phyloP scores from a whole-genome alignment of 2,113 vertebrate genomes.

The Pachyramphus minor region DNA sequence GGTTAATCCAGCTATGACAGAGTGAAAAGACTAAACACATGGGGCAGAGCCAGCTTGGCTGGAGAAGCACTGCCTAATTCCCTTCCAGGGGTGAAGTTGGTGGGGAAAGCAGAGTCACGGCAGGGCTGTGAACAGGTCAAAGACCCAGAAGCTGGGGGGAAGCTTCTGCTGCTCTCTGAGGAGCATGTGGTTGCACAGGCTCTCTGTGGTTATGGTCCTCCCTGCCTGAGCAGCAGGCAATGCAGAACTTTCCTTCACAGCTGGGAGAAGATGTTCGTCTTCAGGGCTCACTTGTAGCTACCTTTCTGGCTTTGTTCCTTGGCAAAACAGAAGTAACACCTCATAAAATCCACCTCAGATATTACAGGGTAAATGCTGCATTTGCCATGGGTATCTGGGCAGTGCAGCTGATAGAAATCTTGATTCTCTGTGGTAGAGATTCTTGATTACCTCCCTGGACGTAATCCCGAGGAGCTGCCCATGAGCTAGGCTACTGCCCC shows the following conservation, averaged over 20 bases:
- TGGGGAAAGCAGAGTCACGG: background rate
- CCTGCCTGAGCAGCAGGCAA: background rate
- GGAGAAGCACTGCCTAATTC: background rate
- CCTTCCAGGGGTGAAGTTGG: fast-evolving
- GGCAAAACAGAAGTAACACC: background rate
- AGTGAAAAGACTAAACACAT: slow-evolving; percentile 19
- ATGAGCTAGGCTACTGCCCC: background rate
- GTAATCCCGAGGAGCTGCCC: background rate
- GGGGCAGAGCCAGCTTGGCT: background rate
- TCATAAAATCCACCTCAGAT: background rate
- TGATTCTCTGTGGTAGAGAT: background rate
- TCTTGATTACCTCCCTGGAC: no score
- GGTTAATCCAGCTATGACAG: slow-evolving; percentile 28
- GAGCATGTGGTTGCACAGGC: background rate
- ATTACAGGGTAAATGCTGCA: background rate
- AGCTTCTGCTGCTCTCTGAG: background rate
- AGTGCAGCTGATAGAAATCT: background rate
- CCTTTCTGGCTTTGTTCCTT: background rate
- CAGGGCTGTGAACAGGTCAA: background rate
- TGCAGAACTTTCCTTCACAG: background rate
- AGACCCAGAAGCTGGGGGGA: background rate
- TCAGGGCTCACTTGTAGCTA: background rate
- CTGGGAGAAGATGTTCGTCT: background rate
- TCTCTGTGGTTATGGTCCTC: fast-evolving
- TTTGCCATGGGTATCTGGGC: background rate